Conservation (phyloP, 2,113 vertebrate genomes). For the Dolichotis patagonum region DNA sequence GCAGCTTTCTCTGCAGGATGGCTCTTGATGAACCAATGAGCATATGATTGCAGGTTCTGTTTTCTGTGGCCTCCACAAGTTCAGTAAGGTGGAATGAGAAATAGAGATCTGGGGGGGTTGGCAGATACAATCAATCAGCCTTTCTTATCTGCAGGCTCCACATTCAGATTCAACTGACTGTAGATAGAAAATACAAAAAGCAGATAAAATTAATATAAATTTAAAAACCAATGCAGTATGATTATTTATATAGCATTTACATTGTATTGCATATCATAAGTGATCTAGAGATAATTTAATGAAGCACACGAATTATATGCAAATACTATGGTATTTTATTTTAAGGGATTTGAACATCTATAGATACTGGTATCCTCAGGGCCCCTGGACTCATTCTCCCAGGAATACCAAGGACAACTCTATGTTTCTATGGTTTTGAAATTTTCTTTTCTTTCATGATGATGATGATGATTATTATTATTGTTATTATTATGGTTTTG, state of each 20-base stretch:
- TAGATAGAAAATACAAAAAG: neutral
- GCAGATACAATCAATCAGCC: neutral
- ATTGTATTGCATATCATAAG: neutral
- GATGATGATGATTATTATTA: no score
- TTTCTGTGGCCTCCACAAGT: neutral
- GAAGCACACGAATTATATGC: neutral
- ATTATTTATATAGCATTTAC: neutral
- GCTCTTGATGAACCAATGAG: neutral
- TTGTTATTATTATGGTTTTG: no score
- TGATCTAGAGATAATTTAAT: neutral
- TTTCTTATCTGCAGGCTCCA: neutral
- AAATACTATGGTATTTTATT: neutral
- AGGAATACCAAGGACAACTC: neutral
- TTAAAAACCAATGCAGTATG: neutral
- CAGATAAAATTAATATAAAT: neutral
- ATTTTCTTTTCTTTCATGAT: neutral
- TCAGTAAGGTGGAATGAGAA: constrained; percentile 30
- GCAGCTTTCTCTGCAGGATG: neutral
- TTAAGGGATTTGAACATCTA: neutral
- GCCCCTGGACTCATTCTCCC: neutral
- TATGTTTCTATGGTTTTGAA: constrained; percentile 1
- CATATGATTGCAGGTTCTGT: neutral
- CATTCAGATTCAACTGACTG: no score
- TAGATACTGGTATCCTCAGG: neutral
- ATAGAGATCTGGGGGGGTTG: neutral